Evolutionary conservation across 2,888 invertebrate species (phyloP), one percentile per base, ranked within the genome.

Genomic region (Pyrrhosoma nymphula): DNA sequence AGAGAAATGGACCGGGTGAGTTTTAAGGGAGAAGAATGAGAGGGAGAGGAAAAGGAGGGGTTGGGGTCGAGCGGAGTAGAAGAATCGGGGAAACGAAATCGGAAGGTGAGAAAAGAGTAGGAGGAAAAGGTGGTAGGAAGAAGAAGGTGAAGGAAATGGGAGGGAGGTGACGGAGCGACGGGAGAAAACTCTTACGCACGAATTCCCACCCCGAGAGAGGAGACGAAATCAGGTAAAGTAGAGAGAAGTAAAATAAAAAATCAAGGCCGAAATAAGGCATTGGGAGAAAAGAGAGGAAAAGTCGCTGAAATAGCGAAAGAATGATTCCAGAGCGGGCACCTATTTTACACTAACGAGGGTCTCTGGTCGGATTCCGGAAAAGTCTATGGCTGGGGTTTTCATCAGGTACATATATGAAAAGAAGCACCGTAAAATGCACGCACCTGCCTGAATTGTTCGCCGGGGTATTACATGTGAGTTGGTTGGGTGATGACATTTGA

Each of bases 1-100:
- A 56, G 60, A 56, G 90, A 56, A 82, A 35, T 90, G 90, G 35
- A 60, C 47, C 30, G 60, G 18, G 90, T n/a, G 60, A 91, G 55
- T 91, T 55, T 23, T 56, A 35, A 35, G 90, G 30, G 60, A 60
- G 35, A 60, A 60, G 23, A 35, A 39, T 20, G 20, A 60, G 18
- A 12, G 30, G 39, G 60, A 35, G 89, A 55, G 55, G 30, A 30
- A 30, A 26, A 30, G 82, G 75, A 82, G 30, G 35, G 82, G n/a
- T n/a, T n/a, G 16, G 82, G 14, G n/a, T 12, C 0, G 20, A 20
- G 60, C 16, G 60, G 60, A 14, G 10, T 47, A 60, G 60, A 12
- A 20, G 20, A 69, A n/a, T 6, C 82, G 16, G 35, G 82, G 82
- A 82, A 35, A 82, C 82, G 82, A 35, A 35, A 82, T 82, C 30